phyloP scores from a whole-genome alignment of 2,888 invertebrate species.

The Myopa tessellatipennis region DNA sequence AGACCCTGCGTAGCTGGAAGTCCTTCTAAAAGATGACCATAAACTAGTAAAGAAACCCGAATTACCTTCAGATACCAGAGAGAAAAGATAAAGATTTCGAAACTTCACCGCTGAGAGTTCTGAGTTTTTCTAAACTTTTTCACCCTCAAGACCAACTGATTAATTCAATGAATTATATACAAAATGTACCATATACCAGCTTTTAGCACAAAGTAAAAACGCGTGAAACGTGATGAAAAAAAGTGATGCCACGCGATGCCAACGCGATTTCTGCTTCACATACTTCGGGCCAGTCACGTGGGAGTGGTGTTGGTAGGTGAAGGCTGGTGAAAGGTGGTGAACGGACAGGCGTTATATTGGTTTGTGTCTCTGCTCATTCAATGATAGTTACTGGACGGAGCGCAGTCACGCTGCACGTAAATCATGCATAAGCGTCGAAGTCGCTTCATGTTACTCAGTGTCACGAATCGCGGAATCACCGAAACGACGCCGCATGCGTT shows the following conservation, averaged over 20 bases:
- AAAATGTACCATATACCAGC: background rate
- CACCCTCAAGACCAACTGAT: background rate
- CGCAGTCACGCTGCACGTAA: background rate
- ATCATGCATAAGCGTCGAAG: conserved; percentile 27
- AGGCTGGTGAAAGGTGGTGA: too few relatives aligned
- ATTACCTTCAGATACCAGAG: background rate
- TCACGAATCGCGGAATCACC: background rate
- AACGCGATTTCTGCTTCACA: background rate
- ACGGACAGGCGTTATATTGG: background rate
- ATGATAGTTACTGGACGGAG: background rate
- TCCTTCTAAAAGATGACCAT: conserved; percentile 11
- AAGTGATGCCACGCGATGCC: conserved; percentile 13
- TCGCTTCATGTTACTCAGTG: conserved; percentile 6
- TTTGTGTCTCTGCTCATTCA: background rate
- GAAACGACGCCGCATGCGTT: conserved; percentile 14
- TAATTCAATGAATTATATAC: conserved; percentile 17
- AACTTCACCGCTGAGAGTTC: too few relatives aligned
- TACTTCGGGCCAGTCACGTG: background rate
- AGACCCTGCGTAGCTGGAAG: background rate
- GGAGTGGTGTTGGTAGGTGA: too few relatives aligned
- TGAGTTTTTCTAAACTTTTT: background rate
- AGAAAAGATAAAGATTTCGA: background rate
- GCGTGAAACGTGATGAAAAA: conserved; percentile 38
- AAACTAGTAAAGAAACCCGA: conserved; percentile 6
- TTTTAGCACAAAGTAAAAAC: conserved; percentile 7